Conservation (phyloP, 64 coral and sea anemone species). For the Stichodactyla helianthus region DNA sequence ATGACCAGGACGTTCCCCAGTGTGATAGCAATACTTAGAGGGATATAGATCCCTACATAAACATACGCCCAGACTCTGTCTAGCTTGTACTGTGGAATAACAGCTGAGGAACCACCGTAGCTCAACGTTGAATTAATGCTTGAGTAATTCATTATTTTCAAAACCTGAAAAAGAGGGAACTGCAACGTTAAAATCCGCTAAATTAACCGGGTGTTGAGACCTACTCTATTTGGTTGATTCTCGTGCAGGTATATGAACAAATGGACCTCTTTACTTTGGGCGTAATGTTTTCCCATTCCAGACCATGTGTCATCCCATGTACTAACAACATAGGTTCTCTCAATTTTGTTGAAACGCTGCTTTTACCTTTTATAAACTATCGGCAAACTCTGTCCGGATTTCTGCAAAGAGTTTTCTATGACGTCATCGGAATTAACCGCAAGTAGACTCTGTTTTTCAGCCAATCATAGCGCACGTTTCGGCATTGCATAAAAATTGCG, state of each 20-base stretch:
- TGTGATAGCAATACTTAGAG: constrained; percentile 41
- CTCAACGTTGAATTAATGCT: not conserved
- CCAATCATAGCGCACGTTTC: not conserved
- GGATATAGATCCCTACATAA: constrained; percentile 41
- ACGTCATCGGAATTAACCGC: not conserved
- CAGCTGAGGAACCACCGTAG: not conserved
- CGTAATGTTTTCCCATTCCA: no score
- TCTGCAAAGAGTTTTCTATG: no score
- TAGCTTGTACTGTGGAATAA: not conserved
- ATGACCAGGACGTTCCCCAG: constrained; percentile 65
- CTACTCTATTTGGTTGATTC: no score
- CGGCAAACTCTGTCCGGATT: no score
- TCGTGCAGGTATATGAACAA: no score
- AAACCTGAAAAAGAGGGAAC: not conserved
- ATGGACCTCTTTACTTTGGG: no score
- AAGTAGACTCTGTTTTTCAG: not conserved
- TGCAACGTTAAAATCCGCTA: not conserved
- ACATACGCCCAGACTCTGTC: constrained; percentile 44
- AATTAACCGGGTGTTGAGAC: not conserved
- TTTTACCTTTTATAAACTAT: no score
- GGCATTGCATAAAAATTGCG: not conserved
- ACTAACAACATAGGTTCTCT: no score
- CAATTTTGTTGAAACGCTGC: no score
- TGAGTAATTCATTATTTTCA: constrained; percentile 39
- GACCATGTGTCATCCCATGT: no score